Conservation (phyloP, 2,888 invertebrate species). For the Lithosia quadra region DNA sequence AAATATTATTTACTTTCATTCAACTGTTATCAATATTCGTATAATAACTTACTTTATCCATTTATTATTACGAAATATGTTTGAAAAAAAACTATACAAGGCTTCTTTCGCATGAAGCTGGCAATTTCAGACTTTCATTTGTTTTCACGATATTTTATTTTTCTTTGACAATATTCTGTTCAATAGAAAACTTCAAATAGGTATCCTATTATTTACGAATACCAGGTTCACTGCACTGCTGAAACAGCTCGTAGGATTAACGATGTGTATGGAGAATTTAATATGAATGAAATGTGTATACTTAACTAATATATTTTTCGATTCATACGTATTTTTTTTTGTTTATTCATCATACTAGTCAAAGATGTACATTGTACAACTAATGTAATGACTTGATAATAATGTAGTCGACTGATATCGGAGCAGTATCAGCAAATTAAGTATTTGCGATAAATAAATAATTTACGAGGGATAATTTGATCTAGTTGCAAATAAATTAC, state of each 20-base stretch:
- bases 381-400: neutral
- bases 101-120: too few relatives aligned
- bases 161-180: neutral
- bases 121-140: neutral
- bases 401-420: neutral
- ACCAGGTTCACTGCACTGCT: neutral
- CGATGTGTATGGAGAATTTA: neutral
- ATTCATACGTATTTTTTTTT: neutral
- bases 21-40: too few relatives aligned
- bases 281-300: too few relatives aligned
- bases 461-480: slow-evolving; percentile 6
- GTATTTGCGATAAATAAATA: neutral
- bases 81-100: too few relatives aligned
- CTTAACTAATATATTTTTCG: too few relatives aligned
- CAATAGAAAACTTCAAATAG: neutral
- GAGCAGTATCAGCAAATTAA: neutral
- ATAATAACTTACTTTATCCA: too few relatives aligned
- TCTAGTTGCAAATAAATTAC: neutral
- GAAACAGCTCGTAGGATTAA: neutral
- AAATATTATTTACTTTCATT: too few relatives aligned
- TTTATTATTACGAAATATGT: too few relatives aligned
- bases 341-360: neutral
- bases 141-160: neutral
- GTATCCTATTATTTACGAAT: too few relatives aligned
- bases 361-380: neutral